Conservation (phyloP, 2,888 invertebrate genomes). For the Trissonchulus sp. region DNA sequence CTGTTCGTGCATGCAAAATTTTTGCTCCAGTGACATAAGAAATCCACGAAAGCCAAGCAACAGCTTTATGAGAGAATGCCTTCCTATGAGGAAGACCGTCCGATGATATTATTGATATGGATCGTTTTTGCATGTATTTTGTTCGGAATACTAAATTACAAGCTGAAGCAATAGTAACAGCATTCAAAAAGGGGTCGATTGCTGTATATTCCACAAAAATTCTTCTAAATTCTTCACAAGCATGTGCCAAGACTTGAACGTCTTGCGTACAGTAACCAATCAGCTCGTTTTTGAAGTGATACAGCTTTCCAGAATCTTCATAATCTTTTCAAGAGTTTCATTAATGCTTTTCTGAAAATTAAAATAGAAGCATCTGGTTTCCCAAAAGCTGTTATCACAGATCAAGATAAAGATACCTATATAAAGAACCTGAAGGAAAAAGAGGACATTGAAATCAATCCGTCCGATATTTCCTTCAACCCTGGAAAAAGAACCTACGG, state of each 20-base stretch:
- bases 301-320: not conserved
- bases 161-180: slow-evolving; percentile 36
- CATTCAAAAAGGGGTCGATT: slow-evolving; percentile 33
- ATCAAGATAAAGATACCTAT: not conserved
- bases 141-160: not conserved
- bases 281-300: not conserved
- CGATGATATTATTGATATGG: not conserved
- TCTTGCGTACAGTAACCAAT: slow-evolving; percentile 37
- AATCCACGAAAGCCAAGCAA: not conserved
- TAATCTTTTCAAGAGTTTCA: not conserved
- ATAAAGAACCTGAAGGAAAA: not conserved
- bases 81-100: not conserved
- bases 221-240: not conserved
- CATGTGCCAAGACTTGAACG: slow-evolving; percentile 32
- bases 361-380: slow-evolving; percentile 15
- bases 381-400: not conserved
- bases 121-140: not conserved
- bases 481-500: not conserved
- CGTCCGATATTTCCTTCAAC: not conserved
- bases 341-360: not conserved
- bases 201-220: not conserved
- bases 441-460: slow-evolving; percentile 4
- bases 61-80: not conserved
- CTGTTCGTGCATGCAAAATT: slow-evolving; percentile 24
- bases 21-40: not conserved